phyloP scores from a whole-genome alignment of 2,888 invertebrate species.

The Criorhina ranunculi region DNA sequence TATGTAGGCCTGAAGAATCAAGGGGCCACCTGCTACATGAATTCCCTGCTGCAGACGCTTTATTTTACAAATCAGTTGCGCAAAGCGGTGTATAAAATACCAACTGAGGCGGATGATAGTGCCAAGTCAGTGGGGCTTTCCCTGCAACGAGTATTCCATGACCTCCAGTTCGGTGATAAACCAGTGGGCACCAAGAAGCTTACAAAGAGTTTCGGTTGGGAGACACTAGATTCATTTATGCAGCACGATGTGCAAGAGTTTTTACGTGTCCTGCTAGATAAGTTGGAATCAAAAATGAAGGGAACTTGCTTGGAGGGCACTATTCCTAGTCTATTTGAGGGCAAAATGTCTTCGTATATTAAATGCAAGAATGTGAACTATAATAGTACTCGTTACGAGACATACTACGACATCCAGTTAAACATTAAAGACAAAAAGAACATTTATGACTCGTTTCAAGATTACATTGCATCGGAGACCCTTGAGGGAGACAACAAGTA shows the following conservation, averaged over 20 bases:
- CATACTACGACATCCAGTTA: constrained; percentile 99
- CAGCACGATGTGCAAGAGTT: constrained; percentile 98
- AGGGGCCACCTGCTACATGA: constrained; percentile 99
- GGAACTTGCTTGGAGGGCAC: constrained; percentile 99
- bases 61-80: constrained; percentile 97
- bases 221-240: constrained; percentile 99
- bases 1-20: constrained; percentile 98
- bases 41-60: constrained; percentile 97
- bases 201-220: constrained; percentile 99
- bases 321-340: constrained; percentile 98
- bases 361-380: constrained; percentile 99
- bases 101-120: constrained; percentile 98
- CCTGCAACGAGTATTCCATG: constrained; percentile 98
- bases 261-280: constrained; percentile 95
- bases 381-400: constrained; percentile 96
- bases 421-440: constrained; percentile 99
- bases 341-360: constrained; percentile 99
- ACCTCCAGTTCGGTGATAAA: constrained; percentile 98
- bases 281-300: constrained; percentile 99
- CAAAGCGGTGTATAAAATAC: constrained; percentile 99
- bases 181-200: constrained; percentile 99
- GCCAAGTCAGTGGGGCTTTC: constrained; percentile 95
- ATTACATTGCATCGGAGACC: constrained; percentile 97
- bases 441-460: constrained; percentile 97
- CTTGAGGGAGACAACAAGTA: constrained; percentile 99